Base-by-base conservation (phyloP, 2,113 vertebrate species). In the Glareola pratincola region DNA sequence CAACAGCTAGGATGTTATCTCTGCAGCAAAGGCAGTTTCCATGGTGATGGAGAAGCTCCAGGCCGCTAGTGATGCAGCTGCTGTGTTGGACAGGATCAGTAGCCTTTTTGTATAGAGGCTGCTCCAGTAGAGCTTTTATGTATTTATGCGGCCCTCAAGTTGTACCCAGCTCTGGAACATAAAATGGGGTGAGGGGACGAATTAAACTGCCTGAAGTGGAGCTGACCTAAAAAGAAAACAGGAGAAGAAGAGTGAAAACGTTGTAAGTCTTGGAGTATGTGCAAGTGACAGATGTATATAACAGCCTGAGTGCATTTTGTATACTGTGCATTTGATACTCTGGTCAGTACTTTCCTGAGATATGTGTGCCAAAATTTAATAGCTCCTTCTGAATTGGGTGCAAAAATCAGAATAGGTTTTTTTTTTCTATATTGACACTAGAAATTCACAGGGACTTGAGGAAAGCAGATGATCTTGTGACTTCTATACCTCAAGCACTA, bases 321-420 rank as follows among this genome's bases (percentile, higher is more conserved):
- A 27, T 57, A 88, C 60, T 29, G 12, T 26, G 23, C 7, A 8
- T 45, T n/a, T 68, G 41, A 32, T 45, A 39, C 50, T 68, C 39
- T 67, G 50, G 41, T 79, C n/a, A 43, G 37, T 77, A 37, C 15
- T 92, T 90, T 57, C 12, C 67, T 67, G 64, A 73, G 56, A 24
- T 66, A 30, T 56, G 16, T 0, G 0, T 10, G 10, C 19, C 37
- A 26, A 2, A 0, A 0, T 73, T 54, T 59, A 51, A 22, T 50
- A 75, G 13, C 14, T 76, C 22, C 37, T 88, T 92, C 37, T 63
- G 47, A 85, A 41, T 9, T 67, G n/a, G 23, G 83, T 88, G 32
- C 36, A 69, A 80, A 80, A 85, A 71, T 41, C 43, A 51, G 22
- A 74, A 77, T 41, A n/a, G 3, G 3, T 39, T 6, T 60, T 26